Evolutionary conservation across 2,888 invertebrate species (phyloP).

Genomic region (Cetonia aurata): DNA sequence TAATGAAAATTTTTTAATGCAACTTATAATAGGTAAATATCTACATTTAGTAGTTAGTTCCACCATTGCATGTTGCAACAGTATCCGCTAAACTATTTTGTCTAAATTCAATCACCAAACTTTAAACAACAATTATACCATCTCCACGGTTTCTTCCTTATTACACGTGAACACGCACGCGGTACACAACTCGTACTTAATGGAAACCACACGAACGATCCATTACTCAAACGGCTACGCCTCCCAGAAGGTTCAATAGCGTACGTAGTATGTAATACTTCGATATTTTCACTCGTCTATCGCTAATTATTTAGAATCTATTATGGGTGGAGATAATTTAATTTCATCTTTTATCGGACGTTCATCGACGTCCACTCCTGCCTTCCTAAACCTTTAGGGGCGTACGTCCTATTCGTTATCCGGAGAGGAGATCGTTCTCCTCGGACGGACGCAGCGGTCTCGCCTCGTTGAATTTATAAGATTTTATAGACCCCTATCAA

Average conservation of each 20-base stretch:
- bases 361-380: conserved; percentile 28
- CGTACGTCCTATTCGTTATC: conserved; percentile 29
- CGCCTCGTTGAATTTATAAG: conserved; percentile 37
- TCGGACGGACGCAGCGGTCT: conserved; percentile 23
- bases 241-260: neutral
- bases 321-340: conserved; percentile 39
- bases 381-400: conserved; percentile 20
- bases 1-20: no score
- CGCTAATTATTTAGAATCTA: conserved; percentile 40
- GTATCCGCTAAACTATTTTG: conserved; percentile 1
- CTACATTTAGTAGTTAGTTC: no score
- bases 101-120: conserved; percentile 3
- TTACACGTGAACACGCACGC: conserved; percentile 13
- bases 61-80: neutral
- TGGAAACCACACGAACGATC: conserved; percentile 13
- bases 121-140: conserved; percentile 18
- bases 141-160: conserved; percentile 4
- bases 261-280: conserved; percentile 14
- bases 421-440: conserved; percentile 16
- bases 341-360: conserved; percentile 37
- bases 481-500: conserved; percentile 39
- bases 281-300: conserved; percentile 27
- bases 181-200: neutral
- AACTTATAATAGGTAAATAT: no score
- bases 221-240: conserved; percentile 15